Evolutionary conservation across 2,113 vertebrate genomes (phyloP).

Genomic region (Malurus elegans): DNA sequence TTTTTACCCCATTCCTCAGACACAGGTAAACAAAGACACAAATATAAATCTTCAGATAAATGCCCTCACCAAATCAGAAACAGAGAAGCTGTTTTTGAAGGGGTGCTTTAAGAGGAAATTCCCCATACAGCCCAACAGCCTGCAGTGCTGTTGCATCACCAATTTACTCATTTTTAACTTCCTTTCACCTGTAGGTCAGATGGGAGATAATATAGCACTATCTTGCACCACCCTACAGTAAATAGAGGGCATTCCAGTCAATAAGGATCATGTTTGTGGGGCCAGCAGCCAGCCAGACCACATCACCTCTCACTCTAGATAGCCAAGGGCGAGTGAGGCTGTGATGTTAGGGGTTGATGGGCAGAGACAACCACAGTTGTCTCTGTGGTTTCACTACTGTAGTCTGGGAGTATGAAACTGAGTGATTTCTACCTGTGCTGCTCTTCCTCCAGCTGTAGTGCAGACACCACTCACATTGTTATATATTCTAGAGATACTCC

Average conservation of each 20-base stretch:
- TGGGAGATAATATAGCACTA: neutral
- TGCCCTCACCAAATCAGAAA: neutral
- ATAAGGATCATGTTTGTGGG: fast-evolving
- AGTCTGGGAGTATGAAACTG: neutral
- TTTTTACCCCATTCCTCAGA: neutral
- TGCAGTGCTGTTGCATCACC: neutral
- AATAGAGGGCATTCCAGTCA: neutral
- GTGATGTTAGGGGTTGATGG: neutral
- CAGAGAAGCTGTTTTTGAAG: neutral
- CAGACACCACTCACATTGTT: fast-evolving
- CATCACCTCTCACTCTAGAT: neutral
- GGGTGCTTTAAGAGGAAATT: neutral
- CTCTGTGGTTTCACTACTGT: neutral
- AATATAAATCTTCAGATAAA: neutral
- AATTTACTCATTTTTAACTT: neutral
- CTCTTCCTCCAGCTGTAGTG: neutral
- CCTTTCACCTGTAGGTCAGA: neutral
- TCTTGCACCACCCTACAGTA: neutral
- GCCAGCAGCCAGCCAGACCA: neutral
- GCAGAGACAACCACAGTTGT: no score
- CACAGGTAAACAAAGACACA: neutral
- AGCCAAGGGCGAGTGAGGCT: neutral
- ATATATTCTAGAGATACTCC: neutral
- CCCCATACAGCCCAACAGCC: fast-evolving
- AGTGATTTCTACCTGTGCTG: neutral